A percentile compares a stretch with the other conserved stretches of the same genome.
These are phyloP conservation scores for Perizoma affinitatum DNA, from an alignment of 2,888 invertebrate genomes.

Conservation along the genomic window DNA sequence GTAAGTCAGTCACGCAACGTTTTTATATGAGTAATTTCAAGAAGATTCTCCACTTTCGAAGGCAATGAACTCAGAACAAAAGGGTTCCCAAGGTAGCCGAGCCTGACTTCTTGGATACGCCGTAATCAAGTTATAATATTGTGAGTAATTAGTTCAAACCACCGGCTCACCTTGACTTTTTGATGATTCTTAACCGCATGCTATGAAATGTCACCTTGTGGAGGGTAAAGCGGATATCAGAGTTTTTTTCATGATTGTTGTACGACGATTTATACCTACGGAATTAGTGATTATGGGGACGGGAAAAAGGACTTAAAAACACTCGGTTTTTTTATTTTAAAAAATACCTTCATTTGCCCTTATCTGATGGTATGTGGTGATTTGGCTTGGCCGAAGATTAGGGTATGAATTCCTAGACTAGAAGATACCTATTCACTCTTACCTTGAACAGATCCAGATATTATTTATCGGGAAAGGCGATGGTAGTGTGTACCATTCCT, in stretches of 20 bases:
- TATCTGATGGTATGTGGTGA: too few species aligned
- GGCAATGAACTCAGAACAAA: slow-evolving; percentile 24
- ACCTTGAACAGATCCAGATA: too few species aligned
- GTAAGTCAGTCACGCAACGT: too few species aligned
- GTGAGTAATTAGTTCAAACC: slow-evolving; percentile 13
- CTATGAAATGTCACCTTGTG: slow-evolving; percentile 14
- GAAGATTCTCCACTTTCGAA: slow-evolving; percentile 10
- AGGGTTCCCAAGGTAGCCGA: slow-evolving; percentile 14
- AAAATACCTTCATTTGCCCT: too few species aligned
- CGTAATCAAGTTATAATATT: slow-evolving; percentile 13
- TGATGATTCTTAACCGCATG: slow-evolving; percentile 18
- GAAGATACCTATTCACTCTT: too few species aligned
- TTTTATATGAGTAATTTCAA: not conserved
- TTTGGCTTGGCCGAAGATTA: too few species aligned
- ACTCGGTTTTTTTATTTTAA: too few species aligned
- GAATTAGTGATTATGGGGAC: too few species aligned
- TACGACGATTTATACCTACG: not conserved
- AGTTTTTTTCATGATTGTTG: not conserved
- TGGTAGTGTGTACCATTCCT: too few species aligned
- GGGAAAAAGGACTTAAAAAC: too few species aligned
- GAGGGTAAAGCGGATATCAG: slow-evolving; percentile 8
- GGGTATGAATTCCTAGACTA: too few species aligned
- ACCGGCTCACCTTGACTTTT: slow-evolving; percentile 30
- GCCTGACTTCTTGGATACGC: slow-evolving; percentile 11
- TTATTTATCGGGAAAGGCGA: too few species aligned